Conservation (phyloP, 2,797 vertebrate species). For the Apogon talboti region DNA sequence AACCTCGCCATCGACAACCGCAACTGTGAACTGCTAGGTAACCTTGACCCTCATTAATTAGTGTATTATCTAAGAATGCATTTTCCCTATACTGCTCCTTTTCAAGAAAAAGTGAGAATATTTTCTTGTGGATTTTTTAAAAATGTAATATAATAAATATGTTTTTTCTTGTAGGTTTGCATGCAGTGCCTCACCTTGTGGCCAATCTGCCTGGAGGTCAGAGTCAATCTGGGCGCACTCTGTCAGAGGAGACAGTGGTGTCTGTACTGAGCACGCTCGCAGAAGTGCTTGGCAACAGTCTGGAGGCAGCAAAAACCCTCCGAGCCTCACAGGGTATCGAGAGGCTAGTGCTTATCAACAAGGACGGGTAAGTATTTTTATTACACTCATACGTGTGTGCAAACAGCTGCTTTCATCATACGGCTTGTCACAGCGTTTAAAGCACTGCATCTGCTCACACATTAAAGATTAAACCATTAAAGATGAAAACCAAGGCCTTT, state of each 20-base stretch:
- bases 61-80: neutral
- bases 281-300: constrained; percentile 91
- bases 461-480: too few relatives aligned
- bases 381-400: neutral
- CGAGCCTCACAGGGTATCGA: constrained; percentile 93
- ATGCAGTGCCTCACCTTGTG: constrained; percentile 92
- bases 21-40: constrained; percentile 95
- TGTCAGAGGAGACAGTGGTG: constrained; percentile 94
- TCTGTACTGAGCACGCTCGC: constrained; percentile 93
- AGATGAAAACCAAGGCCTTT: neutral
- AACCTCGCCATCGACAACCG: constrained; percentile 94
- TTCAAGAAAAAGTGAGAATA: neutral
- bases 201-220: constrained; percentile 91
- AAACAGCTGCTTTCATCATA: neutral
- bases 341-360: constrained; percentile 96
- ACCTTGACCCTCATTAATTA: constrained; percentile 34
- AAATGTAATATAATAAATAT: too few relatives aligned
- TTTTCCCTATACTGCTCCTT: neutral
- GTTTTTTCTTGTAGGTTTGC: constrained; percentile 85
- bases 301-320: constrained; percentile 94
- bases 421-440: neutral
- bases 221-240: constrained; percentile 85
- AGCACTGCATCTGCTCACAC: too few relatives aligned
- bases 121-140: too few relatives aligned
- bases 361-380: constrained; percentile 87